These are phyloP conservation scores for Philaethria dido DNA, from an alignment of 2,888 invertebrate genomes.

Conservation along the genomic window DNA sequence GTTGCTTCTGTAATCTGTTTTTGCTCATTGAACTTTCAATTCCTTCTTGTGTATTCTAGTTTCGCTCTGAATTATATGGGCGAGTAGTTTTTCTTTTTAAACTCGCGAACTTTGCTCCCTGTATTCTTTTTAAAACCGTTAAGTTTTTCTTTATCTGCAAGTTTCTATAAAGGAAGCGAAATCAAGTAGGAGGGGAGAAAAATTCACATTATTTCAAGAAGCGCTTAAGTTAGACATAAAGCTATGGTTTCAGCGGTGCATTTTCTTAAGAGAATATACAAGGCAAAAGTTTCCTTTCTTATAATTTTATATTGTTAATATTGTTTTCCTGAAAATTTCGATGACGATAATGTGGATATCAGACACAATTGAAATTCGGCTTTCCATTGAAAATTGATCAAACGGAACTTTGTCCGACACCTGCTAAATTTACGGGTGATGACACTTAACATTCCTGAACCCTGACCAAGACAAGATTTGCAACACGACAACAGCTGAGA, in stretches of 20 bases:
- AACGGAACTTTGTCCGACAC: conserved; percentile 40
- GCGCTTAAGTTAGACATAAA: conserved; percentile 42
- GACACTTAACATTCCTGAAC: conserved; percentile 30
- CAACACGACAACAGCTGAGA: conserved; percentile 12
- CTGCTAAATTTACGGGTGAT: conserved; percentile 32
- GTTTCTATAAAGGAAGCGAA: conserved; percentile 43
- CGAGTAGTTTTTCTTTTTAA: conserved; percentile 41
- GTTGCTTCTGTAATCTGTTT: conserved; percentile 39
- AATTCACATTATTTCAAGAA: conserved; percentile 42
- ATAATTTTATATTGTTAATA: not conserved
- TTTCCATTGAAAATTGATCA: conserved; percentile 43
- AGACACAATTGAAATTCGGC: conserved; percentile 33
- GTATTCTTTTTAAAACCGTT: conserved; percentile 41
- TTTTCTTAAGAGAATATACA: conserved; percentile 33
- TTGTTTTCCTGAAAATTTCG: not conserved
- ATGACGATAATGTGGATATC: conserved; percentile 30
- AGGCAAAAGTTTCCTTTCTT: conserved; percentile 27
- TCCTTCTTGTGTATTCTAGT: conserved; percentile 37
- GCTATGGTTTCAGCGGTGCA: conserved; percentile 38
- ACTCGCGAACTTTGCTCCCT: conserved; percentile 39
- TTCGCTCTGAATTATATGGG: conserved; percentile 40
- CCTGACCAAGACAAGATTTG: conserved; percentile 36
- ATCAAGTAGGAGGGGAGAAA: conserved; percentile 35
- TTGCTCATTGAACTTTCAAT: conserved; percentile 42
- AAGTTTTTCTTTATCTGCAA: conserved; percentile 43